Percentiles rank a stretch among this genome's conserved stretches.
Evolutionary conservation across 2,113 vertebrate genomes (phyloP).

Genomic region (Periophthalmus modestus): DNA sequence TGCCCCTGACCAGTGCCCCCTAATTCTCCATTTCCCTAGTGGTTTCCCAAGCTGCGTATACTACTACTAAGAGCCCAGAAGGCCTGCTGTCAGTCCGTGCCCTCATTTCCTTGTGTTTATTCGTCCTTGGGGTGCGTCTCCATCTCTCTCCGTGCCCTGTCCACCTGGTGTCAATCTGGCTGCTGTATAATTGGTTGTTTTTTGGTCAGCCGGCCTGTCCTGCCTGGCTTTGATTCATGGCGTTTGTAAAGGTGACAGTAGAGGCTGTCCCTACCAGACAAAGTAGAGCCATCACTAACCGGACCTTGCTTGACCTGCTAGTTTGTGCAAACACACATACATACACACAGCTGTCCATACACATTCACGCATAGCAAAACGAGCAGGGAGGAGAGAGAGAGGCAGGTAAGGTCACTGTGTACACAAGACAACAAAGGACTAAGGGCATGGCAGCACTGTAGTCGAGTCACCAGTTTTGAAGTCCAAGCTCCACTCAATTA

Average conservation of each 20-base stretch:
- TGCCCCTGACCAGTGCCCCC: neutral
- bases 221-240: constrained; percentile 72
- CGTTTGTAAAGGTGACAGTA: constrained; percentile 78
- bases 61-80: constrained; percentile 32
- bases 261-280: constrained; percentile 77
- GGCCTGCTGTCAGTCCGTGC: constrained; percentile 54
- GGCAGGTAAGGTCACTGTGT: constrained; percentile 88
- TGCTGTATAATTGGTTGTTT: constrained; percentile 74
- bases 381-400: constrained; percentile 80
- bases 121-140: constrained; percentile 69
- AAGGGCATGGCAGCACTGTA: neutral
- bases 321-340: constrained; percentile 30
- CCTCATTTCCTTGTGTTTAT: constrained; percentile 63
- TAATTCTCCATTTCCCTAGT: constrained; percentile 10
- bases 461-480: neutral
- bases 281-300: constrained; percentile 70
- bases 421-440: constrained; percentile 48
- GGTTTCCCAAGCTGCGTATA: constrained; percentile 12
- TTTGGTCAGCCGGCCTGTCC: constrained; percentile 67
- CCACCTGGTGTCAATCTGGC: constrained; percentile 76
- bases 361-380: constrained; percentile 36
- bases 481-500: neutral
- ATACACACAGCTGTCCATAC: constrained; percentile 15
- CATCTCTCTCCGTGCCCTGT: constrained; percentile 62
- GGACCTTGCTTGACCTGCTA: constrained; percentile 64